These are phyloP conservation scores for Brienomyrus brachyistius DNA, from an alignment of 2,113 vertebrate species.

Conservation along the genomic window DNA sequence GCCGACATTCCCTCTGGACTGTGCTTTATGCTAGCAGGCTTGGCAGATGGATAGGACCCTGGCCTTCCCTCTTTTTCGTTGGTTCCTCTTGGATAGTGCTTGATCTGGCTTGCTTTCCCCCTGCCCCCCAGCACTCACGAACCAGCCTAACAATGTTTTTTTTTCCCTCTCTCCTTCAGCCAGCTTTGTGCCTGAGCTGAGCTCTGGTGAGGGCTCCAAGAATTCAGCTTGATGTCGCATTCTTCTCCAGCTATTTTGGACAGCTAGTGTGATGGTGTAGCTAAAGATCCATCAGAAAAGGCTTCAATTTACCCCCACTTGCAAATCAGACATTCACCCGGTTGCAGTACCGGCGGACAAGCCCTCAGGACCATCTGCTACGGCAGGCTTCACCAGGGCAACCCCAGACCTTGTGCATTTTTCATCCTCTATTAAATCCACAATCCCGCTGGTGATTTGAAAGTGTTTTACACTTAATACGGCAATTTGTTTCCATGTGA, in stretches of 20 bases:
- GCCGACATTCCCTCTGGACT: conserved; percentile 2
- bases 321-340: not conserved
- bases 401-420: not conserved
- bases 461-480: not conserved
- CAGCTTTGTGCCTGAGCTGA: not conserved
- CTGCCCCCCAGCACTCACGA: not conserved
- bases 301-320: not conserved
- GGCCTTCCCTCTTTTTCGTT: not conserved
- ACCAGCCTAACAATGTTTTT: not conserved
- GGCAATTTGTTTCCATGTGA: not conserved
- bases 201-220: conserved; percentile 2
- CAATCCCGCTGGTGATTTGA: not conserved
- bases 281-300: not conserved
- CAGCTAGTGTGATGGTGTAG: not conserved
- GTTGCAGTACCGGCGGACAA: not conserved
- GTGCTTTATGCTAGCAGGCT: conserved; percentile 6
- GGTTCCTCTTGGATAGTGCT: not conserved
- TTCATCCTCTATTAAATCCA: conserved; percentile 9
- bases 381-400: not conserved
- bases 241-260: not conserved
- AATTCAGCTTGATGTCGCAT: conserved; percentile 7
- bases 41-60: conserved; percentile 10
- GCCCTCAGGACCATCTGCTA: not conserved
- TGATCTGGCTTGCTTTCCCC: not conserved
- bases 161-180: not conserved